Evolutionary conservation across 2,797 vertebrate genomes (phyloP), one percentile per base, ranked within the genome.

Genomic region (Calcarius lapponicus): DNA sequence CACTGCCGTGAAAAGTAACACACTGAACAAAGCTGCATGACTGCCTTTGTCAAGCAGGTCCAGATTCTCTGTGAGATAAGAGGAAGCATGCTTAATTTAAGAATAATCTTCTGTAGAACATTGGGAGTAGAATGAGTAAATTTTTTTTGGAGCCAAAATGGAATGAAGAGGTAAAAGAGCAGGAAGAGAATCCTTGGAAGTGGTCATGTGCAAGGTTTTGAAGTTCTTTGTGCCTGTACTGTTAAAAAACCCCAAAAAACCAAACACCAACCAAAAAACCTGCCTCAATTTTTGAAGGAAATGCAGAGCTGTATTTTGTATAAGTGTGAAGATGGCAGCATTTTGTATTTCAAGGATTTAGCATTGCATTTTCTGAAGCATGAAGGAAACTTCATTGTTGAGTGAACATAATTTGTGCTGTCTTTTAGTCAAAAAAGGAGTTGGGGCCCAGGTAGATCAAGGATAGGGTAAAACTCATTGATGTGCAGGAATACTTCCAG

Each of bases 281-380:
- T 31, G 1, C 26, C 34, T 83, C 50, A 40, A 5, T 34, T 80
- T 86, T n/a, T 78, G 13, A 64, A 71, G 54, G 19, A 80, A 80
- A 45, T 24, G 3, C 32, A 51, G 26, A 45, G 10, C 10, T 62
- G 2, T 29, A 4, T 53, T 88, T 48, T 76, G 58, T 57, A 67
- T 14, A 43, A 11, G 7, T 43, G 24, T 29, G 34, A 61, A 79
- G 34, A 79, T 54, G 60, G 7, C 38, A 61, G 10, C 13, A 18
- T 69, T 54, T 79, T 92, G 11, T 67, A 32, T 85, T 74, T 87
- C 45, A 79, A 56, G 11, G 14, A 13, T 38, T 90, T 69, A 43
- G 20, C 2, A 1, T 29, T 25, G 24, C 0, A 0, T 11, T 66
- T 60, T 66, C 26, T 60, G 50, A 66, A 51, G 17, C 29, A 17